A percentile compares a stretch with the other conserved stretches of the same genome.
Conservation (phyloP, 2,888 invertebrate genomes). For the Augochlorella aurata region DNA sequence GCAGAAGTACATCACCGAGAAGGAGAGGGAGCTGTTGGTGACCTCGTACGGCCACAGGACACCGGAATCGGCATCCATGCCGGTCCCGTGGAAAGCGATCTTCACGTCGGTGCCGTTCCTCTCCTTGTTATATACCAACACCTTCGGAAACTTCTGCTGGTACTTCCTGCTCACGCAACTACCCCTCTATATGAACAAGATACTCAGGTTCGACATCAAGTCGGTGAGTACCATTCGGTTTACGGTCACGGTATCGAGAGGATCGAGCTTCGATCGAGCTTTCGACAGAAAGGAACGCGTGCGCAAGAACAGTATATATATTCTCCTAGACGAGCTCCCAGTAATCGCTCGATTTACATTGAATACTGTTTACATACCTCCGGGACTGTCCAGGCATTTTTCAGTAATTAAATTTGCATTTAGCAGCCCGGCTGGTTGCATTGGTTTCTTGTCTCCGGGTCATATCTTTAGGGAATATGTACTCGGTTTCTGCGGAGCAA, state of each 20-base stretch:
- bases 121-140: conserved; percentile 81
- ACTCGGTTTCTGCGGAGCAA: background rate
- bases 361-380: background rate
- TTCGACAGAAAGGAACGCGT: too few species aligned
- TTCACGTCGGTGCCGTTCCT: conserved; percentile 81
- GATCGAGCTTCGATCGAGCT: too few species aligned
- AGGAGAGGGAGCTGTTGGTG: conserved; percentile 77
- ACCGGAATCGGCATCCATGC: conserved; percentile 51
- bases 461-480: background rate
- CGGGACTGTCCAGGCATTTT: background rate
- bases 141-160: conserved; percentile 83
- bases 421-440: background rate
- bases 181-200: conserved; percentile 82
- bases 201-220: conserved; percentile 81
- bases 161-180: conserved; percentile 83
- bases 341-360: background rate
- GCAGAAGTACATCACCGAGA: conserved; percentile 78
- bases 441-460: background rate
- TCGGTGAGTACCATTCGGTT: conserved; percentile 74
- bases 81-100: conserved; percentile 82
- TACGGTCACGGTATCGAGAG: background rate
- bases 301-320: background rate
- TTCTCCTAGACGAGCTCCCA: background rate
- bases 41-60: conserved; percentile 77
- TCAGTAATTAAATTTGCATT: conserved; percentile 6